Base-by-base conservation (phyloP, 2,797 vertebrate species). In the Hoplostethus mediterraneus region DNA sequence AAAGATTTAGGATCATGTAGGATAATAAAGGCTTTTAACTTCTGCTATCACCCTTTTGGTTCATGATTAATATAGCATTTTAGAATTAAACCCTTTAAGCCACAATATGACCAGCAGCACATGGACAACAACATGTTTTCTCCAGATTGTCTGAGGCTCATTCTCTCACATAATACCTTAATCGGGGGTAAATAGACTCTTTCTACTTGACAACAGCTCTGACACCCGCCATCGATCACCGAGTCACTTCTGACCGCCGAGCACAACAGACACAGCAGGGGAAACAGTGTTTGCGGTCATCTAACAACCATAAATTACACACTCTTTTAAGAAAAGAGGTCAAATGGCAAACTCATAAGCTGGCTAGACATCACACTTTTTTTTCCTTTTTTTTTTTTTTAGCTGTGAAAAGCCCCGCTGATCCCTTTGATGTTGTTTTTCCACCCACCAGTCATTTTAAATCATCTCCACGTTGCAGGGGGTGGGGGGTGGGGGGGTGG, bases 361-460 rank as follows among this genome's bases (percentile, higher is more conserved):
- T 44, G 17, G 71, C 58, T 12, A 67, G 36, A 72, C 77, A 79
- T 86, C 77, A 57, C 51, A 67, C 70, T 11, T 67, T 71, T 60
- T 12, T 38, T n/a, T n/a, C n/a, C n/a, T n/a, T 59, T 54, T 2
- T 3, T 49, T 45, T 63, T 21, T 21, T 21, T 21, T 21, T 21
- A 1, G 5, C 0, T 2, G 58, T 71, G 64, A 67, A 81, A 74
- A 63, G 56, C 30, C 77, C 77, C 0, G 68, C 84, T 82, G 81
- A 63, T 77, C 66, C 75, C 81, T 90, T 89, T 85, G 67, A 90
- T 84, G 81, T 83, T 80, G 67, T 77, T 81, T 76, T 84, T 38
- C 47, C 63, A 49, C 53, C 59, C 54, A 56, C 59, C 55, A 47
- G 58, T 70, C 75, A 66, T 82, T 74, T 76, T 61, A 61, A 77